phyloP scores from a whole-genome alignment of 2,888 invertebrate genomes.

The Pollenia griseotomentosa region DNA sequence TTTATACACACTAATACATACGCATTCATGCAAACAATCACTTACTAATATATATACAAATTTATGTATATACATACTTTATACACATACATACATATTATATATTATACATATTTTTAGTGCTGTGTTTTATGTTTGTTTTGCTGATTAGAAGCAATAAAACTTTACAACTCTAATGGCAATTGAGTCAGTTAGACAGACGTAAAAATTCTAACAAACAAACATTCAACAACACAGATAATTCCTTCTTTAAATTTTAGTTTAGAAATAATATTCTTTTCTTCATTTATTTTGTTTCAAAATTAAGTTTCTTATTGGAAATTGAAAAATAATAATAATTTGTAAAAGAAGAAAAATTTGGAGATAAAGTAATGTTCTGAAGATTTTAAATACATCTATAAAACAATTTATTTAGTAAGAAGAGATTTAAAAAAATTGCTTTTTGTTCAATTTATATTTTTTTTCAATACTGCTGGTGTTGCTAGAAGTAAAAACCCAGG shows the following conservation, averaged over 20 bases:
- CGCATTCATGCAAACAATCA: neutral
- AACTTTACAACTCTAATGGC: constrained; percentile 64
- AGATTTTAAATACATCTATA: neutral
- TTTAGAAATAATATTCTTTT: constrained; percentile 18
- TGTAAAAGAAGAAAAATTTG: neutral
- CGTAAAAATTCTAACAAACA: neutral
- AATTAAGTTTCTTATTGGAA: constrained; percentile 18
- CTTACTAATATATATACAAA: neutral
- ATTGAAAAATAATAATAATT: constrained; percentile 38
- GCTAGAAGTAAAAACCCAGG: neutral
- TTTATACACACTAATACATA: neutral
- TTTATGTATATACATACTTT: neutral
- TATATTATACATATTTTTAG: constrained; percentile 33
- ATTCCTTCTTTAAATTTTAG: constrained; percentile 6
- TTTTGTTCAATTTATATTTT: neutral
- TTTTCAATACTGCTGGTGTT: neutral
- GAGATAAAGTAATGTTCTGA: neutral
- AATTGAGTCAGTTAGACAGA: constrained; percentile 46
- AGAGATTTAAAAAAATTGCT: constrained; percentile 4
- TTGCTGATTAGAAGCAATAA: constrained; percentile 71
- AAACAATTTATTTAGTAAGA: neutral
- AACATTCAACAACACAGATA: constrained; percentile 9
- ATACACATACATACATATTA: neutral
- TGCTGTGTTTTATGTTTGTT: constrained; percentile 63
- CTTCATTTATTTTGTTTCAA: constrained; percentile 16